phyloP scores from a whole-genome alignment of 2,888 invertebrate species.

The Volucella inflata region DNA sequence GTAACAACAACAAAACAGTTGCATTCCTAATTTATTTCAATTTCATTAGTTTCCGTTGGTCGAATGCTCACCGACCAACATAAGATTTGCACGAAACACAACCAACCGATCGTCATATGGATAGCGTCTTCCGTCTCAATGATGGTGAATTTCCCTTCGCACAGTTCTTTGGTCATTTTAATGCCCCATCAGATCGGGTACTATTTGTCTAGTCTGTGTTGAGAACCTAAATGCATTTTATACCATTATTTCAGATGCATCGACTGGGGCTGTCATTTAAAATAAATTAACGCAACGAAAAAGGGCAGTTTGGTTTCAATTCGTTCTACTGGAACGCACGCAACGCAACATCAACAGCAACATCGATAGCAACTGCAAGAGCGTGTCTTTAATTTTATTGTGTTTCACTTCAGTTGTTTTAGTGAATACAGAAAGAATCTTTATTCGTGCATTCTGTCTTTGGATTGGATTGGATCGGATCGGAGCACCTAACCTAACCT shows the following conservation, averaged over 20 bases:
- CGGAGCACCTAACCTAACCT: background rate
- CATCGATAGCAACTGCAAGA: background rate
- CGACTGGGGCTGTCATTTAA: conserved; percentile 70
- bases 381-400: conserved; percentile 59
- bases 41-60: conserved; percentile 69
- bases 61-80: conserved; percentile 52
- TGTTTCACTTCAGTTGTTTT: background rate
- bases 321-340: conserved; percentile 61
- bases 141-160: background rate
- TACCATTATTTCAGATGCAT: conserved; percentile 57
- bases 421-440: too few species aligned
- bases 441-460: too few species aligned
- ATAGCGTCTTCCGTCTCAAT: too few species aligned
- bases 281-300: conserved; percentile 71
- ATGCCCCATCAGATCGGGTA: conserved; percentile 33
- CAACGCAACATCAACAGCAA: background rate
- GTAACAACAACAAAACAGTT: conserved; percentile 34
- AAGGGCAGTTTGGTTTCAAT: conserved; percentile 52
- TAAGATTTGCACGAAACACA: conserved; percentile 8
- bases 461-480: too few species aligned
- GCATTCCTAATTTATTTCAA: conserved; percentile 70
- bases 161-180: conserved; percentile 21
- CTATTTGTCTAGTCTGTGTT: background rate
- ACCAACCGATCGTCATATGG: background rate
- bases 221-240: conserved; percentile 53